These are phyloP conservation scores for Epinephelus fuscoguttatus DNA, from an alignment of 2,113 vertebrate genomes.

Conservation along the genomic window DNA sequence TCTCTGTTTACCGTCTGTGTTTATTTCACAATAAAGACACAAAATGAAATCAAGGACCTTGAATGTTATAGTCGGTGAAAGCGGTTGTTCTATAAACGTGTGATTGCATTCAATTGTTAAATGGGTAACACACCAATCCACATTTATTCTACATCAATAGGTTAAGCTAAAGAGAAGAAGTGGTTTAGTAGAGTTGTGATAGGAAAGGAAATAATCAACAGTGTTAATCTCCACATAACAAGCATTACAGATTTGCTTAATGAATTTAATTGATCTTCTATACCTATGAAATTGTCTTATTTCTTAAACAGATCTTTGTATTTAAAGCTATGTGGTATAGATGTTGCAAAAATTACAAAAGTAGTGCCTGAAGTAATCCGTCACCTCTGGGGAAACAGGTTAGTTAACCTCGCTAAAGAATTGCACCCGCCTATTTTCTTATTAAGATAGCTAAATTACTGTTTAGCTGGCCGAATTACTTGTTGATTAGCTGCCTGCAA, in stretches of 20 bases:
- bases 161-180: background rate
- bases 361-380: background rate
- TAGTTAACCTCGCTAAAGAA: background rate
- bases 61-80: background rate
- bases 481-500: constrained; percentile 47
- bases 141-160: constrained; percentile 3
- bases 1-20: constrained; percentile 14
- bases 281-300: background rate
- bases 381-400: background rate
- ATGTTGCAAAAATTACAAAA: background rate
- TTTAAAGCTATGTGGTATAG: background rate
- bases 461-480: constrained; percentile 32
- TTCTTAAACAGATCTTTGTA: background rate
- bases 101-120: constrained; percentile 22
- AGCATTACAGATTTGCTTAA: background rate
- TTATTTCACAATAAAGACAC: constrained; percentile 25
- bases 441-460: constrained; percentile 15
- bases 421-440: constrained; percentile 4
- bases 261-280: background rate
- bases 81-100: constrained; percentile 19
- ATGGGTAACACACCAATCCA: constrained; percentile 14
- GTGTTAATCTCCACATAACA: background rate
- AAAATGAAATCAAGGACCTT: constrained; percentile 32
- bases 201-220: background rate
- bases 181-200: constrained; percentile 1